Evolutionary conservation across 2,797 vertebrate genomes (phyloP).

Genomic region (Natrix natrix): DNA sequence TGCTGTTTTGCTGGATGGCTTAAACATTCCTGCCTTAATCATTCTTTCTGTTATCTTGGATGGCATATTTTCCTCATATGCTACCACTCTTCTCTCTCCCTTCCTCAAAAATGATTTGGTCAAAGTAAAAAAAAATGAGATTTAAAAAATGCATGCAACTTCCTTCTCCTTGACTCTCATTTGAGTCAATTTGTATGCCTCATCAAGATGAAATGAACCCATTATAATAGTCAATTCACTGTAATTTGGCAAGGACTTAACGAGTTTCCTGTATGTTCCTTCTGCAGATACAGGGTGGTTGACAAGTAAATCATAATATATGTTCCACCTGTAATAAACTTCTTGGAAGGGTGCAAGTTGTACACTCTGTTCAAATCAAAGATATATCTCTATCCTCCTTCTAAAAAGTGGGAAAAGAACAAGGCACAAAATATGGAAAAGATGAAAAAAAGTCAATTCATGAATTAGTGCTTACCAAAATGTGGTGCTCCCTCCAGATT

Average conservation of each 20-base stretch:
- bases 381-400: too few species aligned
- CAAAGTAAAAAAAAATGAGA: not conserved
- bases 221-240: not conserved
- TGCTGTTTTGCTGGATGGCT: not conserved
- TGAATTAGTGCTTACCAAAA: not conserved
- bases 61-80: too few species aligned
- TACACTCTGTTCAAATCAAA: not conserved
- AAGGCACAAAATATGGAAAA: not conserved
- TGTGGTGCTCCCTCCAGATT: not conserved
- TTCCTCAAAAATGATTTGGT: not conserved
- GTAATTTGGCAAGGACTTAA: not conserved
- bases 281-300: not conserved
- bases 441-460: not conserved
- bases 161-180: not conserved
- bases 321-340: not conserved
- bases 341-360: not conserved
- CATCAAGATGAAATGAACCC: not conserved
- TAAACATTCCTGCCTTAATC: rapidly evolving
- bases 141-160: not conserved
- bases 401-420: not conserved
- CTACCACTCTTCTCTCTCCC: not conserved
- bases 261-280: not conserved
- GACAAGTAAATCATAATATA: not conserved
- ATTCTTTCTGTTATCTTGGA: not conserved
- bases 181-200: not conserved